These are phyloP conservation scores for Zygothrica quintamaculata DNA, from an alignment of 2,888 invertebrate genomes.

Conservation along the genomic window DNA sequence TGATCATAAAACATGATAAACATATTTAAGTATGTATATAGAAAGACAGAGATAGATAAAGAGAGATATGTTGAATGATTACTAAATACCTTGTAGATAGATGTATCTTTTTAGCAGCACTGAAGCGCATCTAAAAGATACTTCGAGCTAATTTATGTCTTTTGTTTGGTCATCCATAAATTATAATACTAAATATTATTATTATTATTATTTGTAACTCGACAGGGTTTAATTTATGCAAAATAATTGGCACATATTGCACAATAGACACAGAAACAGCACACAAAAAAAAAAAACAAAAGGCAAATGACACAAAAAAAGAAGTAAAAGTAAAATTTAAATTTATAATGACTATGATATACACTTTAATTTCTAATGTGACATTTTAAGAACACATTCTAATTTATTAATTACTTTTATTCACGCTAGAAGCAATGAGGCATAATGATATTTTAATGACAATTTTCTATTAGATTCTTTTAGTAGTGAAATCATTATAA, in stretches of 20 bases:
- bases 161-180: constrained; percentile 41
- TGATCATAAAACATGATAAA: constrained; percentile 11
- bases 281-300: constrained; percentile 17
- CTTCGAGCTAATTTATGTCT: constrained; percentile 28
- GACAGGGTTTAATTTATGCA: constrained; percentile 65
- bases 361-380: too few species aligned
- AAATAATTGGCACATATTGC: constrained; percentile 73
- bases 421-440: too few species aligned
- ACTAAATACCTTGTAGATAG: neutral
- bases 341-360: too few species aligned
- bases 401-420: too few species aligned
- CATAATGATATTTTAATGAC: too few species aligned
- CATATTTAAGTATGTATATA: too few species aligned
- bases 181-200: constrained; percentile 28
- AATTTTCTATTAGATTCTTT: too few species aligned
- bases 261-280: constrained; percentile 56
- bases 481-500: too few species aligned
- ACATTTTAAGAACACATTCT: too few species aligned
- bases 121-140: constrained; percentile 46
- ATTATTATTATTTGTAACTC: neutral
- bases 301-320: constrained; percentile 25
- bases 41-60: too few species aligned
- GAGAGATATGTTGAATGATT: neutral
- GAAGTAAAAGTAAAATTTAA: constrained; percentile 32
- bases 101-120: constrained; percentile 28